Conservation (phyloP, 2,113 vertebrate genomes). For the Parotia lawesii region DNA sequence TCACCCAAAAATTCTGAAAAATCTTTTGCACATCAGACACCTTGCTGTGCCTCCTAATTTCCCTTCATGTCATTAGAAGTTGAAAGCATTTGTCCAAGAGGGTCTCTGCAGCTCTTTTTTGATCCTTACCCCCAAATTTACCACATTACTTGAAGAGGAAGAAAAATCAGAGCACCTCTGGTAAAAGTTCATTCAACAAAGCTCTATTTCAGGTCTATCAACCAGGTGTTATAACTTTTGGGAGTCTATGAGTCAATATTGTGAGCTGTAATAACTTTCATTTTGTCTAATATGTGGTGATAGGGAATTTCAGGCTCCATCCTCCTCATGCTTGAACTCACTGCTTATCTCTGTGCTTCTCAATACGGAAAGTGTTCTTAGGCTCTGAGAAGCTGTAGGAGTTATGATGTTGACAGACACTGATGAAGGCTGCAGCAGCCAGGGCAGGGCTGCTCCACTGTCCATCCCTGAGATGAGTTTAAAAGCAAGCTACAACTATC, state of each 20-base stretch:
- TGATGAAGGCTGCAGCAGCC: neutral
- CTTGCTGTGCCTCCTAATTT: neutral
- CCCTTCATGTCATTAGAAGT: neutral
- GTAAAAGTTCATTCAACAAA: neutral
- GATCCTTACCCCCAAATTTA: neutral
- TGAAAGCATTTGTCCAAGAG: neutral
- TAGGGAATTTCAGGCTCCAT: neutral
- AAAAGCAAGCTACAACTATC: neutral
- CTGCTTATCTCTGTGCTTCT: neutral
- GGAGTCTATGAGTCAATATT: neutral
- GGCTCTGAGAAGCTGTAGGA: neutral
- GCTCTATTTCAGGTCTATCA: neutral
- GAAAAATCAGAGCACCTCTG: neutral
- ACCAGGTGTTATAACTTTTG: neutral
- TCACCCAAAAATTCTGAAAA: neutral
- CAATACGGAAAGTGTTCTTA: neutral
- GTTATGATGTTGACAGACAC: neutral
- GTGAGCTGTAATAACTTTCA: neutral
- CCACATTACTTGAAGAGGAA: neutral
- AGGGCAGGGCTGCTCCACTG: neutral
- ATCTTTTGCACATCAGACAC: neutral
- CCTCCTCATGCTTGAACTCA: neutral
- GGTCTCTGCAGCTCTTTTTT: neutral
- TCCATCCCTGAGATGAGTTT: neutral
- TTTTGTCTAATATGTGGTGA: neutral